Evolutionary conservation across 1,140 invertebrate genomes (phyloP), one percentile per base, ranked within the genome.

Genomic region (Brachionus koreanus): DNA sequence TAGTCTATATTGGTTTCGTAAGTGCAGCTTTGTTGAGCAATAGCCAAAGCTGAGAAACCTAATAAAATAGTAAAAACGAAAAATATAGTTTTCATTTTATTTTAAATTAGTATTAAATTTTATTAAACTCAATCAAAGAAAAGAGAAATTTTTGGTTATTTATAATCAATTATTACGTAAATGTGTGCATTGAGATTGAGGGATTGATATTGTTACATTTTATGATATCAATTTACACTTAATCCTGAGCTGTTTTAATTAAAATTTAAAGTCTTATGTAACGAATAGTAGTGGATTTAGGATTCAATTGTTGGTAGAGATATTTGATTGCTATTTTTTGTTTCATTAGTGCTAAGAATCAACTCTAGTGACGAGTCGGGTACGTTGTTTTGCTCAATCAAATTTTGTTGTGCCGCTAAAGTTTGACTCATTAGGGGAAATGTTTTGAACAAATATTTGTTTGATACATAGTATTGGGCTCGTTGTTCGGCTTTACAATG

Each of bases 1-100:
- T 79, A 79, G 39, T 79, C 76, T 16, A 79, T 79, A 43, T 79
- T 79, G 29, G 35, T 61, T 43, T 63, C 52, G n/a, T 42, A 79
- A 12, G 35, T 1, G 25, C 76, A 79, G 25, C 76, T 37, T n/a
- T 33, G 23, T 65, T 61, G 46, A 39, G 25, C 46, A 9, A 61
- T 25, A 9, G 25, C 49, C 23, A 74, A 46, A 46, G 39, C 42
- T 1, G 29, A 43, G 5, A 74, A 46, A 74, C 39, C 43, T 39
- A 39, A 10, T 16, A 69, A 57, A 1, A 57, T 19, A 7, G 6
- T 39, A 39, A 16, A 69, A 37, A 19, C 37, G n/a, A 39, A 39
- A 35, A 69, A 39, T 35, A 39, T 23, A 65, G 29, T 37, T 39
- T 39, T 72, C 67, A 39, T 74, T 74, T 29, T 29, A 29, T 29